Percentiles rank a stretch among this genome's conserved stretches.
Evolutionary conservation across 2,888 invertebrate species (phyloP).

Genomic region (Drosophila stalkeri): DNA sequence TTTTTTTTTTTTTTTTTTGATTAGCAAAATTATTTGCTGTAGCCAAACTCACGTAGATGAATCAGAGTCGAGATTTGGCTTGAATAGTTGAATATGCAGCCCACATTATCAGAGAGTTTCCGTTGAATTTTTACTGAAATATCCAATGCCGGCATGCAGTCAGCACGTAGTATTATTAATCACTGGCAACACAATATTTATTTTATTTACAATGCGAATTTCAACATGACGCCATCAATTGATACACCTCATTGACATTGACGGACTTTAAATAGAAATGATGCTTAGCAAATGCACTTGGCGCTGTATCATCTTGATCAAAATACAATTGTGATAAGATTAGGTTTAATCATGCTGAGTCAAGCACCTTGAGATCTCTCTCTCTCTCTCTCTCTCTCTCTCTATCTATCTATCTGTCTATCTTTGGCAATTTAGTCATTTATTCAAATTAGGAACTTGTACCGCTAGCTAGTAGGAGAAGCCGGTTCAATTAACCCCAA

Average conservation of each 20-base stretch:
- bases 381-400: slow-evolving; percentile 23
- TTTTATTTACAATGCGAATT: slow-evolving; percentile 23
- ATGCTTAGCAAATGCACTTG: slow-evolving; percentile 28
- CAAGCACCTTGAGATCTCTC: slow-evolving; percentile 20
- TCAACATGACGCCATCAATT: slow-evolving; percentile 65
- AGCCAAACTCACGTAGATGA: slow-evolving; percentile 52
- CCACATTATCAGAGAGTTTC: slow-evolving; percentile 56
- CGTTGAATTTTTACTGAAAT: slow-evolving; percentile 49
- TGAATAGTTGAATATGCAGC: slow-evolving; percentile 35
- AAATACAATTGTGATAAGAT: slow-evolving; percentile 66
- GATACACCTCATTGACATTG: slow-evolving; percentile 49
- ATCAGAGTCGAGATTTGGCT: slow-evolving; percentile 39
- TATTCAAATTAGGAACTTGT: slow-evolving; percentile 67
- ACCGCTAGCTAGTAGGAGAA: slow-evolving; percentile 28
- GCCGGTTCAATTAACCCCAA: slow-evolving; percentile 75
- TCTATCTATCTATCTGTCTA: slow-evolving; percentile 11
- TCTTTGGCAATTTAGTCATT: slow-evolving; percentile 50
- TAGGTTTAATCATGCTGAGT: slow-evolving; percentile 36
- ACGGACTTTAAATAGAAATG: slow-evolving; percentile 65
- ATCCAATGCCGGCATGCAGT: slow-evolving; percentile 39
- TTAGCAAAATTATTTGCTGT: slow-evolving; percentile 22
- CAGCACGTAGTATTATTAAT: slow-evolving; percentile 64
- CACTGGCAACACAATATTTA: slow-evolving; percentile 28
- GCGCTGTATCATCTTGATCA: slow-evolving; percentile 18
- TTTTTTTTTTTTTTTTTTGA: not conserved